Evolutionary conservation across 1,140 invertebrate genomes (phyloP).

Genomic region (Drosophila equinoxialis): DNA sequence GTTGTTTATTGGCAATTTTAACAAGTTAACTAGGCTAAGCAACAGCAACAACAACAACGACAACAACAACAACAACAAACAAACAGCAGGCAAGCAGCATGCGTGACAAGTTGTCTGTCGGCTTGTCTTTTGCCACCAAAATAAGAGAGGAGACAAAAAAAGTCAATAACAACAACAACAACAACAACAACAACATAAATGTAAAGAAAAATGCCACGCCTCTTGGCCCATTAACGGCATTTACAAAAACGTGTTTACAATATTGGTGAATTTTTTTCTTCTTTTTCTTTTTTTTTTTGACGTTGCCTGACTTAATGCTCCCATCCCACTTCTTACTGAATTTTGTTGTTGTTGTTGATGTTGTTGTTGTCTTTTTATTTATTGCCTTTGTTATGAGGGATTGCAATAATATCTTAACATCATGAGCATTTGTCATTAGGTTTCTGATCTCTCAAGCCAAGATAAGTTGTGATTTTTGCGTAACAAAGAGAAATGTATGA

Average conservation of each 20-base stretch:
- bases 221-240: slow-evolving; percentile 40
- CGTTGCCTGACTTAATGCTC: not conserved
- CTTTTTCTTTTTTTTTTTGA: slow-evolving; percentile 11
- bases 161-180: not conserved
- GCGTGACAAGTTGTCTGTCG: slow-evolving; percentile 70
- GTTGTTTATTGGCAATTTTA: slow-evolving; percentile 34
- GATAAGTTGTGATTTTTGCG: not conserved
- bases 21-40: slow-evolving; percentile 73
- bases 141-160: not conserved
- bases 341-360: not conserved
- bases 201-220: slow-evolving; percentile 37
- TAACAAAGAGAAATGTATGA: not conserved
- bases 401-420: slow-evolving; percentile 3
- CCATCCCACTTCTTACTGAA: not conserved
- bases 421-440: slow-evolving; percentile 6
- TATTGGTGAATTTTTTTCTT: slow-evolving; percentile 42
- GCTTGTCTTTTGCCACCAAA: slow-evolving; percentile 59
- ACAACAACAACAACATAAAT: slow-evolving; percentile 2
- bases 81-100: slow-evolving; percentile 11
- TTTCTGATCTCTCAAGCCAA: not conserved
- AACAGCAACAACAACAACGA: slow-evolving; percentile 48
- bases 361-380: not conserved
- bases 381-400: not conserved
- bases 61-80: slow-evolving; percentile 26
- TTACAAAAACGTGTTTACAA: slow-evolving; percentile 69